Evolutionary conservation across 2,888 invertebrate species (phyloP).

Genomic region (Salticus scenicus): DNA sequence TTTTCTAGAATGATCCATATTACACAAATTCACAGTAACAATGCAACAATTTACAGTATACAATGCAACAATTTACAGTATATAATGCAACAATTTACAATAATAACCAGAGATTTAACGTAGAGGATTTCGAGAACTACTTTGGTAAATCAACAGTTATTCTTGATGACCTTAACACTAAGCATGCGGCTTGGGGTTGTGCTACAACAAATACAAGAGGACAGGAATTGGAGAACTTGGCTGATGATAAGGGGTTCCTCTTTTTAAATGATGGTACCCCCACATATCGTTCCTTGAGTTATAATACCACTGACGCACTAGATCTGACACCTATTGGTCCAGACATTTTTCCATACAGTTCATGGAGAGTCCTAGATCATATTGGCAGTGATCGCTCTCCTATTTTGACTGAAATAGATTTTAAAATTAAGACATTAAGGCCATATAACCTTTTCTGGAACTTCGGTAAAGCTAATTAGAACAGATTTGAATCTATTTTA

Average conservation of each 20-base stretch:
- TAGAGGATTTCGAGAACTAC: too few species aligned
- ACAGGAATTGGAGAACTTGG: not conserved
- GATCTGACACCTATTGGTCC: not conserved
- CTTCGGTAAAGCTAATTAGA: constrained; percentile 20
- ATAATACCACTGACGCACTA: constrained; percentile 10
- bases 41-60: too few species aligned
- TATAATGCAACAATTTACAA: too few species aligned
- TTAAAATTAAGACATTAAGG: not conserved
- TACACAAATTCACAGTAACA: too few species aligned
- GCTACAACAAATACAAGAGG: not conserved
- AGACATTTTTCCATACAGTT: not conserved
- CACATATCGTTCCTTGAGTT: constrained; percentile 9
- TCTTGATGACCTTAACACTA: constrained; percentile 13
- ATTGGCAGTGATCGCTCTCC: constrained; percentile 15
- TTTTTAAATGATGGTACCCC: constrained; percentile 10
- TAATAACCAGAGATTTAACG: too few species aligned
- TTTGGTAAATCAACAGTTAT: constrained; percentile 10
- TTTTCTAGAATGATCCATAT: too few species aligned
- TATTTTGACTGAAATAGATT: constrained; percentile 18
- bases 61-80: too few species aligned
- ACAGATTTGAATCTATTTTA: not conserved
- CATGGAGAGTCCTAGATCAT: constrained; percentile 4
- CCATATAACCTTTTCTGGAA: not conserved
- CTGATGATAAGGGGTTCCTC: not conserved
- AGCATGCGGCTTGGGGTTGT: constrained; percentile 1